Percentiles rank a stretch among this genome's conserved stretches.
Evolutionary conservation across 2,113 vertebrate species (phyloP).

Genomic region (Salvelinus alpinus): DNA sequence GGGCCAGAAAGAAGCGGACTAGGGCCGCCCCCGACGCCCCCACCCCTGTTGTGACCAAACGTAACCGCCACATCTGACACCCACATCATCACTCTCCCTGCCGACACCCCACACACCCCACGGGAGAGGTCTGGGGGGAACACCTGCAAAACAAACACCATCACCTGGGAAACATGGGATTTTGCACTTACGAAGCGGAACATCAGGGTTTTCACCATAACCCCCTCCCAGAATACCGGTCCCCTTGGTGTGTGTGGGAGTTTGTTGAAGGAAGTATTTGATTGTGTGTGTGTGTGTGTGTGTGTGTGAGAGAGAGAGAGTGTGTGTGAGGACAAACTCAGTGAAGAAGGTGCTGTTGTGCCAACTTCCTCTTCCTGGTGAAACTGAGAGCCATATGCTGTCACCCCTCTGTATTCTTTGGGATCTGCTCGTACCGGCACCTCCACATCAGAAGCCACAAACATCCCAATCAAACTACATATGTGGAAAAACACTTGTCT

Average conservation of each 20-base stretch:
- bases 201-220: conserved; percentile 54
- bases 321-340: conserved; percentile 21
- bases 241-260: conserved; percentile 13
- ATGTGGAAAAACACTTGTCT: conserved; percentile 24
- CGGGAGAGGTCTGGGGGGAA: conserved; percentile 22
- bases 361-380: conserved; percentile 10
- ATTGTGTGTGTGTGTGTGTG: not conserved
- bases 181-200: conserved; percentile 53
- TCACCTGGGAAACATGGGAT: conserved; percentile 36
- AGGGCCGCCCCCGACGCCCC: conserved; percentile 40
- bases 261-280: not conserved
- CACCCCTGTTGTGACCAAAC: conserved; percentile 66
- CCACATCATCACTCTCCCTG: conserved; percentile 17
- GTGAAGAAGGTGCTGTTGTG: conserved; percentile 30
- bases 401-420: conserved; percentile 21
- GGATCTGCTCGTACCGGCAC: conserved; percentile 25
- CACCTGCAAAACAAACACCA: conserved; percentile 28
- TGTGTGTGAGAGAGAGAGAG: conserved; percentile 1
- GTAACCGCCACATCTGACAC: conserved; percentile 56
- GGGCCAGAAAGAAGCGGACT: conserved; percentile 37
- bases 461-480: conserved; percentile 26
- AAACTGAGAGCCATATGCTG: conserved; percentile 19
- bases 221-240: not conserved
- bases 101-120: not conserved
- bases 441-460: conserved; percentile 14